phyloP scores from a whole-genome alignment of 2,797 vertebrate genomes.

The Pangasius djambal region DNA sequence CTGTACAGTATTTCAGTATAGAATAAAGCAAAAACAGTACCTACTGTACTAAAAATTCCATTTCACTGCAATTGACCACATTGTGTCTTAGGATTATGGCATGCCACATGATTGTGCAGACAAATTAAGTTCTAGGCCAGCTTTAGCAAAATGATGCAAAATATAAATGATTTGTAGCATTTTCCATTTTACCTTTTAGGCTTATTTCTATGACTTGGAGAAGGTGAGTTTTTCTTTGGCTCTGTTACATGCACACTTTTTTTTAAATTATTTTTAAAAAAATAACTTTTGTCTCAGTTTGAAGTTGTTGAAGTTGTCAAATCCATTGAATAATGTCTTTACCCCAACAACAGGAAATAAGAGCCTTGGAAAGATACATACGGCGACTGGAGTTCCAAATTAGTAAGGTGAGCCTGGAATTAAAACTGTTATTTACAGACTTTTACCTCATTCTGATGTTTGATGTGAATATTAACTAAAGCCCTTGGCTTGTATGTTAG shows the following conservation, averaged over 20 bases:
- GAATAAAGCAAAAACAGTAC: not conserved
- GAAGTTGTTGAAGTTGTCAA: not conserved
- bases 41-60: not conserved
- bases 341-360: slow-evolving; percentile 81
- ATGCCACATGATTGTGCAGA: not conserved
- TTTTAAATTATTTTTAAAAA: no score
- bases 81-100: not conserved
- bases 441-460: no score
- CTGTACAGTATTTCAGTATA: not conserved
- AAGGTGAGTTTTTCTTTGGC: slow-evolving; percentile 79
- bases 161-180: not conserved
- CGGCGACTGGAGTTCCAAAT: slow-evolving; percentile 93
- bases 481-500: no score
- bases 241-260: not conserved
- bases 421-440: not conserved
- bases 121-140: not conserved
- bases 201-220: slow-evolving; percentile 94
- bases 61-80: not conserved
- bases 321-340: not conserved
- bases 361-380: slow-evolving; percentile 87
- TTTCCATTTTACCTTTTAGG: slow-evolving; percentile 74
- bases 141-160: not conserved
- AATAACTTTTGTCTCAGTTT: not conserved
- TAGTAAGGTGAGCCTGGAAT: slow-evolving; percentile 84
- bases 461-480: no score